Percentiles rank a stretch among this genome's conserved stretches.
Conservation (phyloP, 2,113 vertebrate genomes). For the Phodopus roborovskii region DNA sequence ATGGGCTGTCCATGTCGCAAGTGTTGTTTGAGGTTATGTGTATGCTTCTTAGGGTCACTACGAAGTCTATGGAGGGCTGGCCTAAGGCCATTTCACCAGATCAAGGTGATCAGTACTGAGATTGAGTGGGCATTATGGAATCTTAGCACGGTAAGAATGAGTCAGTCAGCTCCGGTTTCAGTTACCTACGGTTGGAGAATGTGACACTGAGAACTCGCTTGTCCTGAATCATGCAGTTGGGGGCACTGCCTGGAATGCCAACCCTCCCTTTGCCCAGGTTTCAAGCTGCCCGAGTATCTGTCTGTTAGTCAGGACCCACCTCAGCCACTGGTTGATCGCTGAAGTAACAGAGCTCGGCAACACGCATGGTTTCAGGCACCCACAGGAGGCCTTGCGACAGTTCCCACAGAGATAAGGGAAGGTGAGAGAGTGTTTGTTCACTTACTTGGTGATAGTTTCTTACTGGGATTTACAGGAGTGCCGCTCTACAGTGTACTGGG, state of each 20-base stretch:
- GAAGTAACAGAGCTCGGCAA: background rate
- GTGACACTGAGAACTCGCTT: background rate
- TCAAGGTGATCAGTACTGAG: accelerated
- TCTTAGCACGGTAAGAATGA: background rate
- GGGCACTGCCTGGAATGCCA: background rate
- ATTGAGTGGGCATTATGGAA: accelerated
- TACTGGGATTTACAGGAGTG: background rate
- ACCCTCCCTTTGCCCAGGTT: background rate
- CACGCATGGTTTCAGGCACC: background rate
- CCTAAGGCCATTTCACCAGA: accelerated
- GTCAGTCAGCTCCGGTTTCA: background rate
- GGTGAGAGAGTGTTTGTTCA: accelerated
- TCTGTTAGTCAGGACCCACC: background rate
- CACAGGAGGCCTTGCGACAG: background rate
- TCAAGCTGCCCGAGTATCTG: background rate
- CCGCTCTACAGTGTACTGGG: background rate
- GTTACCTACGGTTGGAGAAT: background rate
- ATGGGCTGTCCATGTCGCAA: background rate
- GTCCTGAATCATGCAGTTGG: background rate
- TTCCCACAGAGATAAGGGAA: background rate
- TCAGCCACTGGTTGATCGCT: background rate
- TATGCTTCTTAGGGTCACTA: no score
- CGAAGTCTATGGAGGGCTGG: background rate
- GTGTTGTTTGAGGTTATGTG: accelerated
- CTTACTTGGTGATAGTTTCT: background rate